Base-by-base conservation (phyloP, 2,113 vertebrate species). In the Phyllopteryx taeniolatus region DNA sequence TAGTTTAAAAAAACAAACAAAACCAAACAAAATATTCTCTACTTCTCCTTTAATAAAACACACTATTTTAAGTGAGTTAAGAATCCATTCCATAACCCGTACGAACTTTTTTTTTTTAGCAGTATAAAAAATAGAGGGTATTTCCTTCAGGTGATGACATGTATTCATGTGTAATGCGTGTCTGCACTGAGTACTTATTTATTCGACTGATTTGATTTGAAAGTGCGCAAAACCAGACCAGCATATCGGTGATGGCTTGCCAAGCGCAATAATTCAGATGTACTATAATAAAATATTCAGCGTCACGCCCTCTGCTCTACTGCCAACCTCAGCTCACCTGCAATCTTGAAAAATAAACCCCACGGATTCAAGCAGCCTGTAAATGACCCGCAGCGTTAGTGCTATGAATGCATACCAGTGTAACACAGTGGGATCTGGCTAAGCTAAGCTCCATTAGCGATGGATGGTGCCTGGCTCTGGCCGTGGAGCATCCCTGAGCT, bases 391-490 rank as follows among this genome's bases (percentile, higher is more conserved):
- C 31, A 75, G n/a, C 22, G 72, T 83, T 79, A 22, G 72, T 14
- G 51, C 70, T 46, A 79, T 81, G 83, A 83, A 86, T 83, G 77
- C 72, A 78, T 56, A 65, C 53, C 71, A 68, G 74, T 61, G 22
- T 74, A 79, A 65, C 69, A 44, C 79, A 70, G 79, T 69, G 67
- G 76, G 82, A 78, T 74, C 78, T 86, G 79, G 77, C 78, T 67
- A 31, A 69, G 72, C 69, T 67, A 27, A 59, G 79, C 44, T 74
- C 76, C 81, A 86, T 88, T 86, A 79, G 83, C 72, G 77, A 83
- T 82, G 78, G 83, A 90, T 87, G 81, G 75, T 83, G 86, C 85
- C 86, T 90, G 87, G 84, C 77, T 67, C 62, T 14, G 53, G 35
- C 69, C 70, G 78, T 3, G 22, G 14, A 39, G 73, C 31, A 70